These are phyloP conservation scores for Erethizon dorsatum DNA, from an alignment of 2,797 vertebrate species.

Conservation along the genomic window DNA sequence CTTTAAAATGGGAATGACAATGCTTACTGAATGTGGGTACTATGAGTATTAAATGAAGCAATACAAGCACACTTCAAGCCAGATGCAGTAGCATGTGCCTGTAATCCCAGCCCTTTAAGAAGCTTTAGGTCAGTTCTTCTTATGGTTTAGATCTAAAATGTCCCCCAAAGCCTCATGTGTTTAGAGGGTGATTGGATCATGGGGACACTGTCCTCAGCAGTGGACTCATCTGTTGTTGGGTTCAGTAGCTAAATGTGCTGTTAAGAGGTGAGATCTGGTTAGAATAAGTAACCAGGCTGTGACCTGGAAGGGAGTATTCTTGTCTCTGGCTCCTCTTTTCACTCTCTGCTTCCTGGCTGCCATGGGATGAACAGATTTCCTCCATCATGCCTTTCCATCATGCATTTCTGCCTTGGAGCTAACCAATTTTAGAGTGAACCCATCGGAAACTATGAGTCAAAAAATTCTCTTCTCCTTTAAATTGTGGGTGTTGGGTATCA, in stretches of 20 bases:
- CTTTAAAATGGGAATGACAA: constrained; percentile 42
- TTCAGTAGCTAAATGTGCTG: not conserved
- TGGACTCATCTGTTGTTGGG: not conserved
- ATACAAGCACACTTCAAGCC: not conserved
- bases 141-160: not conserved
- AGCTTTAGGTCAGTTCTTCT: not conserved
- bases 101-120: not conserved
- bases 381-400: not conserved
- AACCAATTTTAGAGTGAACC: not conserved
- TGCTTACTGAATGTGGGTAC: not conserved
- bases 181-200: not conserved
- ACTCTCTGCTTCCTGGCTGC: not conserved
- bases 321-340: not conserved
- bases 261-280: not conserved
- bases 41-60: not conserved
- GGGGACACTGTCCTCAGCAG: not conserved
- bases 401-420: not conserved
- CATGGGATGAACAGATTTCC: not conserved
- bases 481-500: not conserved
- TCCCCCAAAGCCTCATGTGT: not conserved
- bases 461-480: not conserved
- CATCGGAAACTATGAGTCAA: not conserved
- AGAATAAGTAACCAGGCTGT: not conserved
- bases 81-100: not conserved
- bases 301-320: not conserved